A percentile compares a stretch with the other conserved stretches of the same genome.
phyloP scores from a whole-genome alignment of 2,797 vertebrate genomes.

The Nannoperca australis region DNA sequence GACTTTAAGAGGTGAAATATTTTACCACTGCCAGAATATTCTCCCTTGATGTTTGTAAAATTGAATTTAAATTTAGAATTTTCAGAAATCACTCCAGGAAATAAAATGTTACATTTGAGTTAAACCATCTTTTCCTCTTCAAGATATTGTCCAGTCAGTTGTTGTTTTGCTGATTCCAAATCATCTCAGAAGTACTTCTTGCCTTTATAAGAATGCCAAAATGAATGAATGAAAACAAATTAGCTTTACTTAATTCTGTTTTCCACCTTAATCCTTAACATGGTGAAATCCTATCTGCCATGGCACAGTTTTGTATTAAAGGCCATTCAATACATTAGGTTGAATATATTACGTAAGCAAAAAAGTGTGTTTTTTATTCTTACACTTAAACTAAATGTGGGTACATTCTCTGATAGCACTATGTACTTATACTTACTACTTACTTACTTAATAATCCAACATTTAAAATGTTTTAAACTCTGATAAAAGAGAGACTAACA shows the following conservation, averaged over 20 bases:
- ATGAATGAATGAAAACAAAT: conserved; percentile 2
- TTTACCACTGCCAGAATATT: background rate
- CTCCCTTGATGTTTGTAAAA: background rate
- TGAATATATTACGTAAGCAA: background rate
- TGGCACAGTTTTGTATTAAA: background rate
- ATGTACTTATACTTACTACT: too few relatives aligned
- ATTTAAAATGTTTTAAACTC: background rate
- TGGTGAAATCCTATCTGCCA: background rate
- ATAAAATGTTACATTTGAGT: background rate
- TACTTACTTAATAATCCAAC: too few relatives aligned
- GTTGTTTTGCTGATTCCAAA: background rate
- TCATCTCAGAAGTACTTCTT: too few relatives aligned
- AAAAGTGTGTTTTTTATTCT: background rate
- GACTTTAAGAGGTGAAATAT: background rate
- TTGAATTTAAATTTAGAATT: too few relatives aligned
- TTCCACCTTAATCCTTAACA: background rate
- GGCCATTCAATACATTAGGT: background rate
- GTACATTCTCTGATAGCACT: too few relatives aligned
- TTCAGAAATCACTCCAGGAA: background rate
- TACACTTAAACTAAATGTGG: background rate
- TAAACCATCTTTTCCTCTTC: background rate
- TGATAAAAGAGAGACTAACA: background rate
- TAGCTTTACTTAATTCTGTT: background rate
- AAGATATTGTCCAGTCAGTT: background rate
- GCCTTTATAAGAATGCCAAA: background rate